These are phyloP conservation scores for Mesorhabditis sp. DNA, from an alignment of 2,888 invertebrate species.

Conservation along the genomic window DNA sequence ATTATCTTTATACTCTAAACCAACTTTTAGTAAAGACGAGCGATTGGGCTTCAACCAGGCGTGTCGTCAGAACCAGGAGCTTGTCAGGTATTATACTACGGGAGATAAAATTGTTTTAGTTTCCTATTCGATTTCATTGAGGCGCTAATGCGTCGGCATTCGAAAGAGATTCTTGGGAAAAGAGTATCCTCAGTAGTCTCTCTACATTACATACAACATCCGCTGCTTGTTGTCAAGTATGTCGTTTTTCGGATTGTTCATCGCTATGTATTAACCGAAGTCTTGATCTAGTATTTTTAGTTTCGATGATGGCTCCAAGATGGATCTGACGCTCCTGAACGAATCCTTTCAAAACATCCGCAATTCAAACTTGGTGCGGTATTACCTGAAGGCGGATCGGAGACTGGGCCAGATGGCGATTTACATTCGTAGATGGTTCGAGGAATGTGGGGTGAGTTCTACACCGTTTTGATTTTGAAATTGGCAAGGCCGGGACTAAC, in stretches of 20 bases:
- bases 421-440: neutral
- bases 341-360: conserved; percentile 29
- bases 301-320: conserved; percentile 25
- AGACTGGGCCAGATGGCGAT: neutral
- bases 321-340: conserved; percentile 43
- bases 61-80: neutral
- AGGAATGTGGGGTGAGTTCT: neutral
- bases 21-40: neutral
- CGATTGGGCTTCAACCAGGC: neutral
- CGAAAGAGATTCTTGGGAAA: neutral
- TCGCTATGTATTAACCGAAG: neutral
- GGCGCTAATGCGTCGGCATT: neutral
- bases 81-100: neutral
- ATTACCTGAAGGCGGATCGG: conserved; percentile 22
- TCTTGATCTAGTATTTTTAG: conserved; percentile 14
- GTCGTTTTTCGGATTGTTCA: neutral
- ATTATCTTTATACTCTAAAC: neutral
- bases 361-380: conserved; percentile 41
- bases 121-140: neutral
- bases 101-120: neutral
- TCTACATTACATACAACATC: neutral
- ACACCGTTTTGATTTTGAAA: neutral
- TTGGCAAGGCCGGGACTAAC: conserved; percentile 14
- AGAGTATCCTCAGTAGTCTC: neutral
- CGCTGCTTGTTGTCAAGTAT: conserved; percentile 2